Conservation (phyloP, 2,888 invertebrate genomes). For the Torymus tubicola region DNA sequence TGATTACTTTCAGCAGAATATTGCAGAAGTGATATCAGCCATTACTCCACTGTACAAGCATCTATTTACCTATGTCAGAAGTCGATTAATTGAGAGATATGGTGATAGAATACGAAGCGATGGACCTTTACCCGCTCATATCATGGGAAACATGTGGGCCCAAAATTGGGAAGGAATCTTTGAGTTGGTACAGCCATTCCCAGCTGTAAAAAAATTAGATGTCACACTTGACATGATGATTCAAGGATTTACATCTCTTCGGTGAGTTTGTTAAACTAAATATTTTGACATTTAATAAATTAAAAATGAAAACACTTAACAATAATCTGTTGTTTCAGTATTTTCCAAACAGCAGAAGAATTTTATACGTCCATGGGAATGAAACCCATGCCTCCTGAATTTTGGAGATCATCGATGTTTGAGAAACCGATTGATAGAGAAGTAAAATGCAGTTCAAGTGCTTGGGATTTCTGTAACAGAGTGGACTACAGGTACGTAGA, state of each 20-base stretch:
- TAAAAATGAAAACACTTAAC: background rate
- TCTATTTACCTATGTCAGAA: conserved; percentile 88
- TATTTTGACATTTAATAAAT: background rate
- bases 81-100: conserved; percentile 82
- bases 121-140: conserved; percentile 90
- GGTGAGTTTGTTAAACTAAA: conserved; percentile 75
- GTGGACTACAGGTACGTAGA: conserved; percentile 85
- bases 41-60: conserved; percentile 86
- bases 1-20: conserved; percentile 80
- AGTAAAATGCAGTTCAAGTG: conserved; percentile 86
- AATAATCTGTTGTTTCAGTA: conserved; percentile 76
- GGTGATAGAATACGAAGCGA: conserved; percentile 81
- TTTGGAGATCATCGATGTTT: conserved; percentile 90
- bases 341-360: conserved; percentile 90
- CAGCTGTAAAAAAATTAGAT: conserved; percentile 83
- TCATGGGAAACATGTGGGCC: conserved; percentile 91
- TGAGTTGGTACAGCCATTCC: conserved; percentile 86
- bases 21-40: conserved; percentile 77
- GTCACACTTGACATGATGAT: conserved; percentile 87
- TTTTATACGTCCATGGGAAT: conserved; percentile 89
- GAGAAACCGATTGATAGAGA: conserved; percentile 85
- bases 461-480: conserved; percentile 92
- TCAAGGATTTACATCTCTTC: conserved; percentile 85
- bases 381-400: conserved; percentile 88
- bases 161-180: conserved; percentile 89